Conservation (phyloP, 2,888 invertebrate species). For the Phengaris alcon region DNA sequence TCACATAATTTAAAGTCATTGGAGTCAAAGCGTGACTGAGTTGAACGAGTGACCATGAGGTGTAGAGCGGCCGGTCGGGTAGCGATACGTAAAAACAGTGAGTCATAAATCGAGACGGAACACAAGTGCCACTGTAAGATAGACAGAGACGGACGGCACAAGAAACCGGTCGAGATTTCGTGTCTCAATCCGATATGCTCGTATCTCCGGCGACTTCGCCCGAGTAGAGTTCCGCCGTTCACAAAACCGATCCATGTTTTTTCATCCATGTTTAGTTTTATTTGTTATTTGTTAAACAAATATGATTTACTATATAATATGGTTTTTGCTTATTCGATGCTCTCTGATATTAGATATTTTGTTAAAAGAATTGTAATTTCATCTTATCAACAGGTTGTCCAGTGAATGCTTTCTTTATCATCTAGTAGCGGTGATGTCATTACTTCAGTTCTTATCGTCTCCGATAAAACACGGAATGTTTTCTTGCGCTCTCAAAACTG, state of each 20-base stretch:
- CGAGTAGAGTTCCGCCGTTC: constrained; percentile 61
- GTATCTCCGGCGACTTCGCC: constrained; percentile 70
- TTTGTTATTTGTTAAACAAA: constrained; percentile 28
- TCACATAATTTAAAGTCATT: constrained; percentile 69
- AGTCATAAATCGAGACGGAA: constrained; percentile 69
- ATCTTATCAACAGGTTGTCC: constrained; percentile 58
- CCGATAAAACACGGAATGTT: constrained; percentile 70
- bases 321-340: constrained; percentile 28
- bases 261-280: too few relatives aligned
- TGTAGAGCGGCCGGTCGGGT: constrained; percentile 65
- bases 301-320: background rate
- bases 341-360: constrained; percentile 50
- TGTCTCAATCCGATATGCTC: constrained; percentile 78
- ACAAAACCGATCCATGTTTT: constrained; percentile 46
- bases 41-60: constrained; percentile 77
- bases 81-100: constrained; percentile 75
- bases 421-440: constrained; percentile 68
- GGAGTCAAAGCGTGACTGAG: constrained; percentile 74
- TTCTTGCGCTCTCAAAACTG: background rate
- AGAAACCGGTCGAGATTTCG: constrained; percentile 77
- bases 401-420: constrained; percentile 63
- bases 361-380: constrained; percentile 35
- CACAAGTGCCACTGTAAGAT: constrained; percentile 50
- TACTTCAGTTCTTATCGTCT: constrained; percentile 57
- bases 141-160: constrained; percentile 59